Conservation (phyloP, 37 sponge, comb jelly and placozoan genomes). For the Spongilla lacustris region DNA sequence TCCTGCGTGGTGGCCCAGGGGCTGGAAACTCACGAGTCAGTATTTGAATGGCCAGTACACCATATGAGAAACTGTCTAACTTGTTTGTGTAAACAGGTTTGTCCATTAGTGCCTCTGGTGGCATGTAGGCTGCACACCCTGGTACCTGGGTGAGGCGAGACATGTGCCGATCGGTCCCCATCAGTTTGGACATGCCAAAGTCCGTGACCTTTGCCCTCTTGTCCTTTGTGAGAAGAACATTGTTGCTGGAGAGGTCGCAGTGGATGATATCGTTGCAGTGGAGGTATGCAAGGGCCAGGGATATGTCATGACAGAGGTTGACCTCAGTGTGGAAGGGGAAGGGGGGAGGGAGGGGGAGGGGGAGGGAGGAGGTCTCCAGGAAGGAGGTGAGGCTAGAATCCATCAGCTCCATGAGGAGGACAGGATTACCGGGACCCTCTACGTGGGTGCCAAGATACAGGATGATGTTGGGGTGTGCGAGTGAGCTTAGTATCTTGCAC, state of each 20-base stretch:
- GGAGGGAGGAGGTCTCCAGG: neutral
- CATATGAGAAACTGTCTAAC: conserved; percentile 47
- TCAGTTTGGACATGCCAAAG: conserved; percentile 44
- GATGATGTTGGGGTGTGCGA: conserved; percentile 46
- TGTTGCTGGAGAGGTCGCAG: conserved; percentile 60
- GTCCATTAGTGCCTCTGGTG: conserved; percentile 44
- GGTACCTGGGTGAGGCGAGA: conserved; percentile 40
- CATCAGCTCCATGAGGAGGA: conserved; percentile 61
- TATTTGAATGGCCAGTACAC: conserved; percentile 50
- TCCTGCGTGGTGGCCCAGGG: conserved; percentile 14
- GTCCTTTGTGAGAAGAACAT: conserved; percentile 27
- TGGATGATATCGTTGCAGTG: conserved; percentile 52
- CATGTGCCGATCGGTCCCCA: neutral
- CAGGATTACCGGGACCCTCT: conserved; percentile 31
- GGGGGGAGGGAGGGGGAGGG: neutral
- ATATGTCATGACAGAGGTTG: conserved; percentile 41
- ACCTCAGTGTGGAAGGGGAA: conserved; percentile 32
- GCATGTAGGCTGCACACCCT: conserved; percentile 52
- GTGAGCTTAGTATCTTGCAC: conserved; percentile 35
- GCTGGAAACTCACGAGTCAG: conserved; percentile 28
- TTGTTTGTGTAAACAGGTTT: conserved; percentile 27
- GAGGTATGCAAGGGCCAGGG: conserved; percentile 44
- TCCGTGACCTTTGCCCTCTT: conserved; percentile 47
- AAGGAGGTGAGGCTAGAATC: conserved; percentile 27
- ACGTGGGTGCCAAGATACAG: conserved; percentile 26